Conservation (phyloP, 2,797 vertebrate species). For the Hyperoplus lanceolatus region DNA sequence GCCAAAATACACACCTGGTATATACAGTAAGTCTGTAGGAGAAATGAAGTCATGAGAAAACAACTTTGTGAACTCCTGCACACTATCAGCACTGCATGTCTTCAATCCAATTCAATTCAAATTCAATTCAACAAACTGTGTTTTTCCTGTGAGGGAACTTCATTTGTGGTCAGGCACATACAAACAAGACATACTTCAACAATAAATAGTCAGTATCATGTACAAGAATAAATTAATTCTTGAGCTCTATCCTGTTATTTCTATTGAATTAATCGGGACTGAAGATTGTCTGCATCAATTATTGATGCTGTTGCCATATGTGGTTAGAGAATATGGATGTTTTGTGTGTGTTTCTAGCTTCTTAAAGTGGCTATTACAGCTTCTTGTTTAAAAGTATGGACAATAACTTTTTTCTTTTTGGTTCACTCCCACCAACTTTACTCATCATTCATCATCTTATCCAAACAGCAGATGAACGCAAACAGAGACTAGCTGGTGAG, state of each 20-base stretch:
- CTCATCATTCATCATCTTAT: no score
- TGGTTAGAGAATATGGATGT: not conserved
- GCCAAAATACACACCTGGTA: not conserved
- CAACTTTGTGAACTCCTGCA: not conserved
- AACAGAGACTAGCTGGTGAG: not conserved
- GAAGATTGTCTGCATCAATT: not conserved
- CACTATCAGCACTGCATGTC: not conserved
- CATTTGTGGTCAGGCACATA: no score
- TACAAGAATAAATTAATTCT: no score
- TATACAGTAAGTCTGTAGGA: not conserved
- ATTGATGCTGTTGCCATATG: not conserved
- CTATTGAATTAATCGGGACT: not conserved
- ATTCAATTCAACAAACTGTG: no score
- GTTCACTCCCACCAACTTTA: no score
- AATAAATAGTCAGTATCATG: no score
- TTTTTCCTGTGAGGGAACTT: no score
- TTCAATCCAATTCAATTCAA: not conserved
- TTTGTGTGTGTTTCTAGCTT: not conserved
- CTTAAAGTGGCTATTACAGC: not conserved
- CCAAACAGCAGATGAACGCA: no score
- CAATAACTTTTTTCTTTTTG: no score
- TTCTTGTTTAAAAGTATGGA: not conserved
- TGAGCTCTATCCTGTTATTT: not conserved
- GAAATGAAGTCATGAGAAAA: slow-evolving; percentile 2
- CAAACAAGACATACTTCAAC: no score